Conservation (phyloP, 2,797 vertebrate species). For the Alfaro cultratus region DNA sequence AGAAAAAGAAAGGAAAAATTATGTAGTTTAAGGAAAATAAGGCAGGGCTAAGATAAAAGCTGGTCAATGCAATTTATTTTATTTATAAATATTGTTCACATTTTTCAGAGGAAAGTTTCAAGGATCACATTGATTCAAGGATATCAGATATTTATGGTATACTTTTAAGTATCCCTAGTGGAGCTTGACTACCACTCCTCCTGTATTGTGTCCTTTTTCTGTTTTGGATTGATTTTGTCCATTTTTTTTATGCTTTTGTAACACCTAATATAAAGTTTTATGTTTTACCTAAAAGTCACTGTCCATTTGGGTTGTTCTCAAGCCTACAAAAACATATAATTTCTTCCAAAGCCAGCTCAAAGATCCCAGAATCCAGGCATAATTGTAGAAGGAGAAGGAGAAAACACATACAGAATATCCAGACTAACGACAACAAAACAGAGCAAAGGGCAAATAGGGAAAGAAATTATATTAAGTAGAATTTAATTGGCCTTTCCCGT, state of each 20-base stretch:
- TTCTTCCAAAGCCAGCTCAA: background rate
- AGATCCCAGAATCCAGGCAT: background rate
- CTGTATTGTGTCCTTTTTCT: too few relatives aligned
- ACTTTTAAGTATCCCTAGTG: background rate
- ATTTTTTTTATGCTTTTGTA: too few relatives aligned
- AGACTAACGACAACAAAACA: background rate
- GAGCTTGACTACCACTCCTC: too few relatives aligned
- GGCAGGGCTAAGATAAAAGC: background rate
- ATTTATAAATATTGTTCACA: too few relatives aligned
- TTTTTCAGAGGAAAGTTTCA: background rate
- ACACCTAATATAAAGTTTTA: too few relatives aligned
- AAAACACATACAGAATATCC: background rate
- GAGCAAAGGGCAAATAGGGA: background rate
- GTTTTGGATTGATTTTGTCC: too few relatives aligned
- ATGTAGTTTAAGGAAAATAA: background rate
- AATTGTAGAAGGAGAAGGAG: background rate
- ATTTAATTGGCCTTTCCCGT: constrained; percentile 60
- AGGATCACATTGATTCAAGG: background rate
- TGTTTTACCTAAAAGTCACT: too few relatives aligned
- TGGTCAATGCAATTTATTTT: background rate
- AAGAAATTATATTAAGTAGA: constrained; percentile 39
- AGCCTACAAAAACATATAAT: too few relatives aligned
- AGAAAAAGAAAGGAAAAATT: background rate
- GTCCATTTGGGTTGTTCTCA: too few relatives aligned
- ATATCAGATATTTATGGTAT: background rate